Evolutionary conservation across 2,797 vertebrate genomes (phyloP).

Genomic region (Ispidina picta): DNA sequence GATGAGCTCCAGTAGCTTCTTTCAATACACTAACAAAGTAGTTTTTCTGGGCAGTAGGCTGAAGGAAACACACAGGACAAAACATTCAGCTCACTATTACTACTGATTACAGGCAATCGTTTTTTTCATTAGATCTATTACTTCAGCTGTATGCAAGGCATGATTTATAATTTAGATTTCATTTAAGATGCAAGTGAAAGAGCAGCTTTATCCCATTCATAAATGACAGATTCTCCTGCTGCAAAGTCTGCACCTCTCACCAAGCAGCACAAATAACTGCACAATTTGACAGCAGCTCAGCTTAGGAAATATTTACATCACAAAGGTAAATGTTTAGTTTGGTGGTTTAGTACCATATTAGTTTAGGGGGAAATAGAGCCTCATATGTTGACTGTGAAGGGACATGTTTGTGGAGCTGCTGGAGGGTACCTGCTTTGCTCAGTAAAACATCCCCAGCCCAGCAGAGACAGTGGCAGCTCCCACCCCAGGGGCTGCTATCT

Average conservation of each 20-base stretch:
- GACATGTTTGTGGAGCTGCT: background rate
- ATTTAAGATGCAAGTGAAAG: background rate
- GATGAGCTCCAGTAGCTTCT: background rate
- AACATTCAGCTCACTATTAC: background rate
- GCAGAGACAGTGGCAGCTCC: fast-evolving
- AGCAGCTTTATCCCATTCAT: background rate
- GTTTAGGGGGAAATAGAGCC: background rate
- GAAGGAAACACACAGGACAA: background rate
- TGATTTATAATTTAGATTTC: background rate
- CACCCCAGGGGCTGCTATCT: background rate
- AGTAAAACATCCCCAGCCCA: background rate
- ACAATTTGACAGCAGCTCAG: background rate
- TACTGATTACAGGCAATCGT: background rate
- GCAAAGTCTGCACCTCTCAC: background rate
- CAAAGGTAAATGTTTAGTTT: conserved; percentile 26
- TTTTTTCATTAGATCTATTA: background rate
- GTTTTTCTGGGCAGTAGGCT: background rate
- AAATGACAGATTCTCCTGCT: background rate
- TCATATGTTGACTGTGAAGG: background rate
- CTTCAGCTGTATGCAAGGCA: background rate
- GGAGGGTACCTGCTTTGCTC: background rate
- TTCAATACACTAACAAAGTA: background rate
- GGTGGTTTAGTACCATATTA: background rate
- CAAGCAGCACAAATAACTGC: background rate
- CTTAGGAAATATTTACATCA: conserved; percentile 33